phyloP scores from a whole-genome alignment of 2,113 vertebrate genomes.

The Capreolus pygargus region DNA sequence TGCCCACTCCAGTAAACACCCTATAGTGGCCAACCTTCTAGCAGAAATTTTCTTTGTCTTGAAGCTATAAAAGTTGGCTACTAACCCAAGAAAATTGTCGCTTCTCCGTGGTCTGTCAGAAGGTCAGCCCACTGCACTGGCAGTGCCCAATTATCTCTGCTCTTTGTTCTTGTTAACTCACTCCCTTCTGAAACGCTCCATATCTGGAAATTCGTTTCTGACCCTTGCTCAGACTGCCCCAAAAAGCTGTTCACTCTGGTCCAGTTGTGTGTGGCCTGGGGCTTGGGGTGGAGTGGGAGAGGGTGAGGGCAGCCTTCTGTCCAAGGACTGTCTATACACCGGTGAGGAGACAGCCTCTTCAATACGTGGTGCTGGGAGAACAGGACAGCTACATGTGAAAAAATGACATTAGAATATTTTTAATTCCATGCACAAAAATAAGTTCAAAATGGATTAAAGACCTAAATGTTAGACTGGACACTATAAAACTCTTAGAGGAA shows the following conservation, averaged over 20 bases:
- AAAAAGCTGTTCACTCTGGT: neutral
- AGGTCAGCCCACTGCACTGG: neutral
- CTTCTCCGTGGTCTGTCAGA: accelerated
- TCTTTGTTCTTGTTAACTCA: neutral
- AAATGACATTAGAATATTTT: neutral
- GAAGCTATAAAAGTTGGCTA: neutral
- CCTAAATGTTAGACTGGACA: neutral
- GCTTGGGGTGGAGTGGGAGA: neutral
- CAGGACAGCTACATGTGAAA: neutral
- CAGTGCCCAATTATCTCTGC: neutral
- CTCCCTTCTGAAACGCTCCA: neutral
- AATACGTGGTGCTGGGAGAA: neutral
- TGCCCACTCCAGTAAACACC: neutral
- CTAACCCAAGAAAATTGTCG: neutral
- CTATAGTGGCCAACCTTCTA: neutral
- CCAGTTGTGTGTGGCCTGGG: neutral
- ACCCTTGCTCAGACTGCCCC: neutral
- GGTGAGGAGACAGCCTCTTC: neutral
- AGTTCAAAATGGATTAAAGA: neutral
- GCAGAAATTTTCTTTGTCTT: neutral
- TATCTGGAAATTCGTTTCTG: neutral
- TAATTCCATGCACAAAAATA: neutral
- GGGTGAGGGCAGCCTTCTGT: neutral
- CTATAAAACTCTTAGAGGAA: neutral
- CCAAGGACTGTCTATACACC: neutral